Conservation (phyloP, 2,113 vertebrate species). For the Perognathus longimembris region DNA sequence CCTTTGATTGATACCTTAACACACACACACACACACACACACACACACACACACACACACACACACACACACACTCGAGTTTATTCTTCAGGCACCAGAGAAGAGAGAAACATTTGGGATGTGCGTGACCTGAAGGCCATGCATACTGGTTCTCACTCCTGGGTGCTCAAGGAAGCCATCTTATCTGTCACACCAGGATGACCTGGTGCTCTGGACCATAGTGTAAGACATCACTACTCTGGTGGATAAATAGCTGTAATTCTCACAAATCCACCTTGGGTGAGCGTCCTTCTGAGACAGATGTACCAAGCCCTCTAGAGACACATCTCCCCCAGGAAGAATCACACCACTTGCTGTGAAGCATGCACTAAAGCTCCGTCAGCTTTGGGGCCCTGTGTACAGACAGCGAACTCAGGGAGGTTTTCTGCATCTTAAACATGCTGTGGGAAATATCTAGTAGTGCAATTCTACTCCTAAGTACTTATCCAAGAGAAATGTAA, state of each 20-base stretch:
- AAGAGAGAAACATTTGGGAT: neutral
- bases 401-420: neutral
- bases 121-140: neutral
- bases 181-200: slow-evolving; percentile 75
- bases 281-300: slow-evolving; percentile 61
- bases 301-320: neutral
- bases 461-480: neutral
- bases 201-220: slow-evolving; percentile 63
- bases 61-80: no score
- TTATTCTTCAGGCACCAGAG: no score
- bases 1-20: no score
- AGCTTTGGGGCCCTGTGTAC: neutral
- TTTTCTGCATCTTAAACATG: neutral
- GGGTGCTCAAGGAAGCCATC: no score
- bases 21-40: no score
- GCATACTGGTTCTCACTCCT: slow-evolving; percentile 34
- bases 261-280: slow-evolving; percentile 78
- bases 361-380: neutral
- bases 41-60: no score
- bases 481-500: neutral
- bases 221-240: slow-evolving; percentile 62
- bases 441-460: neutral
- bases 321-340: no score
- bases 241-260: slow-evolving; percentile 79
- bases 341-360: neutral